Evolutionary conservation across 2,113 vertebrate genomes (phyloP), one percentile per base, ranked within the genome.

Genomic region (Perca flavescens): DNA sequence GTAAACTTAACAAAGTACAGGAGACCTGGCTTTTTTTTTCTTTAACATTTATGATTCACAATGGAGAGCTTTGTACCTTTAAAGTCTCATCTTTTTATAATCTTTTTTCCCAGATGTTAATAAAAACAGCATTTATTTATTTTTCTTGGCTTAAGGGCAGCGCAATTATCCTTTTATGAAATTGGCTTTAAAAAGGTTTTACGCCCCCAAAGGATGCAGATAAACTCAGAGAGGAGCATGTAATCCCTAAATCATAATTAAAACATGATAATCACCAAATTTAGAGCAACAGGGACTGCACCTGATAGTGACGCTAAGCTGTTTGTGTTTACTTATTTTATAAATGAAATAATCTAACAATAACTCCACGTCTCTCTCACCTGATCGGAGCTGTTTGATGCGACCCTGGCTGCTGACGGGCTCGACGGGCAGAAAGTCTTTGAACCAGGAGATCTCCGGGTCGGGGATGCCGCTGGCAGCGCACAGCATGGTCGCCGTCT

Each of bases 401-500:
- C 98, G 96, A 13, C 97, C 98, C 0, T 96, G 96, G 95, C 97
- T 99, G 62, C 94, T 86, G 2, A 95, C 91, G 54, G 97, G 97
- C 85, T 99, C 98, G 0, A 99, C 96, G 0, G 98, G 98, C 61
- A 99, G 95, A 92, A 99, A 99, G 88, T 99, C 98, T 88, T 99
- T 99, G 82, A 99, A 99, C 98, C 98, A 99, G 70, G 98, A 97
- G 93, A 99, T 99, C 93, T 99, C 98, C 0, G 98, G 98, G 92
- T 99, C 98, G 0, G 98, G 98, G 92, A 97, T 97, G 5, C 98
- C 98, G 0, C 98, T 99, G 93, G 97, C 98, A 0, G 98, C 98
- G 0, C 98, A 99, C 17, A 99, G 96, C 98, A 99, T 99, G 0
- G 98, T 99, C 80, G 98, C 98, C 0, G 97, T 99, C 43, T 96